These are phyloP conservation scores for Xerus rutilus DNA, from an alignment of 2,797 vertebrate species.

Conservation along the genomic window DNA sequence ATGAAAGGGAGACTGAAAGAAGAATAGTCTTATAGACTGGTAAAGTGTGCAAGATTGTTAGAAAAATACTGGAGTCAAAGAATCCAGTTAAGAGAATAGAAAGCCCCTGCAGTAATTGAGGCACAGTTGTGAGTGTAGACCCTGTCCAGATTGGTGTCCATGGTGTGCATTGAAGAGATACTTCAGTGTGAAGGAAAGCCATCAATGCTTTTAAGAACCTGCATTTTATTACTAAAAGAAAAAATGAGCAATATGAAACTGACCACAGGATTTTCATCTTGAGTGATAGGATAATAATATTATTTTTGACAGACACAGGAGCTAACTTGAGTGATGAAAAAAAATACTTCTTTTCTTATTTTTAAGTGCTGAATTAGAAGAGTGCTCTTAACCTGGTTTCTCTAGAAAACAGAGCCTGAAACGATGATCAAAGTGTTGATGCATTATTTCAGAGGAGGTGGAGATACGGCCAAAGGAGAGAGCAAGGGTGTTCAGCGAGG, in stretches of 20 bases:
- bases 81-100: background rate
- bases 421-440: background rate
- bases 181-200: background rate
- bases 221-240: background rate
- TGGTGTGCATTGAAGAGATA: accelerated
- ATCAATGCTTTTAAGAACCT: background rate
- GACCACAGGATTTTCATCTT: background rate
- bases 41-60: background rate
- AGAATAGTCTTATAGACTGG: background rate
- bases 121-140: accelerated
- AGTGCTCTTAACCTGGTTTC: constrained; percentile 21
- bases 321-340: background rate
- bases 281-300: background rate
- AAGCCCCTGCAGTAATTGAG: background rate
- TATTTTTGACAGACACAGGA: background rate
- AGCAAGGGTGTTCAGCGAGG: background rate
- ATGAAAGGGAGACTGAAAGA: background rate
- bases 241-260: background rate
- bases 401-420: constrained; percentile 19
- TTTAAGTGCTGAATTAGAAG: background rate
- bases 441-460: background rate
- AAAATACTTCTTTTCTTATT: background rate
- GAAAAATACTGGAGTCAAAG: background rate
- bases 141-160: accelerated
- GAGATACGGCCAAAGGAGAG: background rate